These are phyloP conservation scores for Lacerta bilineata DNA, from an alignment of 2,797 vertebrate genomes.

Conservation along the genomic window DNA sequence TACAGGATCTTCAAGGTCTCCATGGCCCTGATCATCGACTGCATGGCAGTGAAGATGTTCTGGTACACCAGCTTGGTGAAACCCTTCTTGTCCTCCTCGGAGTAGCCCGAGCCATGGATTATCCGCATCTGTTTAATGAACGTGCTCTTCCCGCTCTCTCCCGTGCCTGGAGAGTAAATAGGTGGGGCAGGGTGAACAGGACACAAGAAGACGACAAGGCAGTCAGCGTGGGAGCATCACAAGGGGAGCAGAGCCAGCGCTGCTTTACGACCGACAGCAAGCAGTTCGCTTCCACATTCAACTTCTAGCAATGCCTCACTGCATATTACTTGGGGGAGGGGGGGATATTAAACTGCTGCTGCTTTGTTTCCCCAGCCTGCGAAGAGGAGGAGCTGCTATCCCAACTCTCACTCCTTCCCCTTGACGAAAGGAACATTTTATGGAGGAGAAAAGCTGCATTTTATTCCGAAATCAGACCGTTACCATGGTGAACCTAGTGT, in stretches of 20 bases:
- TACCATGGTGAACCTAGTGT: background rate
- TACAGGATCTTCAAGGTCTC: conserved; percentile 95
- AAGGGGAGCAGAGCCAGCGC: too few relatives aligned
- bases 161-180: conserved; percentile 86
- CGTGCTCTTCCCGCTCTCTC: conserved; percentile 98
- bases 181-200: background rate
- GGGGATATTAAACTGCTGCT: background rate
- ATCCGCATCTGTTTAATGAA: conserved; percentile 99
- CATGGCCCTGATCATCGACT: conserved; percentile 97
- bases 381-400: background rate
- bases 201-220: background rate
- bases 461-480: background rate
- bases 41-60: conserved; percentile 99
- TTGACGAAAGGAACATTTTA: background rate
- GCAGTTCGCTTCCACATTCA: background rate
- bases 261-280: background rate
- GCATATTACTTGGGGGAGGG: background rate
- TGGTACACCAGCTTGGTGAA: conserved; percentile 98
- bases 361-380: background rate
- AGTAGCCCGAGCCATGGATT: conserved; percentile 97
- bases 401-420: background rate
- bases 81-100: conserved; percentile 96
- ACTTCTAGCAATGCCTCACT: background rate
- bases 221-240: too few relatives aligned
- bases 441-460: background rate